Evolutionary conservation across 2,113 vertebrate genomes (phyloP).

Genomic region (Ameiurus melas): DNA sequence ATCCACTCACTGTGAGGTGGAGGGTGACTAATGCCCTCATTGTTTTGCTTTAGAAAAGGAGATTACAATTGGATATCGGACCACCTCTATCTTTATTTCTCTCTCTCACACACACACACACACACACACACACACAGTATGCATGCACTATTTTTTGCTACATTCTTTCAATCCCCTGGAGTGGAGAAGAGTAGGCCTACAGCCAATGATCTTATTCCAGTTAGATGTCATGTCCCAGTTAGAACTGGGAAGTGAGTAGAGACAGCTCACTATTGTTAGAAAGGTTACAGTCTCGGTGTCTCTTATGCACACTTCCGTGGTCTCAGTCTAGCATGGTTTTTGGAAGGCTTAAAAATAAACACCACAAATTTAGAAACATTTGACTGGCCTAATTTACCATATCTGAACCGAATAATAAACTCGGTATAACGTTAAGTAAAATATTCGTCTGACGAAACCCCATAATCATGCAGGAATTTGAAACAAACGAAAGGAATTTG

Average conservation of each 20-base stretch:
- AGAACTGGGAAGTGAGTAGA: slow-evolving; percentile 26
- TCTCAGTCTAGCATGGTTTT: slow-evolving; percentile 12
- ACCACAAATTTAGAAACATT: background rate
- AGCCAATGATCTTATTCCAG: background rate
- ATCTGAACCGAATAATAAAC: background rate
- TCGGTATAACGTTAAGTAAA: background rate
- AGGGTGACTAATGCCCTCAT: slow-evolving; percentile 26
- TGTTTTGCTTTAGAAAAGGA: slow-evolving; percentile 11
- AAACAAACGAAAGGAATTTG: background rate
- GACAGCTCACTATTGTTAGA: slow-evolving; percentile 27
- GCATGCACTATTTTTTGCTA: slow-evolving; percentile 7
- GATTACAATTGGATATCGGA: slow-evolving; percentile 24
- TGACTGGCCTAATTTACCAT: background rate
- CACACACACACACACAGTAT: background rate
- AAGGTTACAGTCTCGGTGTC: slow-evolving; percentile 1
- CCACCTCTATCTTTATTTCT: slow-evolving; percentile 25
- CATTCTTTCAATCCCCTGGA: background rate
- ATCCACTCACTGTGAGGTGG: background rate
- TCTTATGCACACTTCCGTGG: background rate
- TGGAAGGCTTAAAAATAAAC: slow-evolving; percentile 17
- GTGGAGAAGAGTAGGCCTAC: slow-evolving; percentile 15
- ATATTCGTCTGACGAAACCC: background rate
- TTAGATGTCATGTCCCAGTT: slow-evolving; percentile 25
- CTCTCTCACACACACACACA: background rate
- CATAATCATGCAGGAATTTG: background rate